Base-by-base conservation (phyloP, 1,140 invertebrate genomes). In the Tetramorium alpestre region DNA sequence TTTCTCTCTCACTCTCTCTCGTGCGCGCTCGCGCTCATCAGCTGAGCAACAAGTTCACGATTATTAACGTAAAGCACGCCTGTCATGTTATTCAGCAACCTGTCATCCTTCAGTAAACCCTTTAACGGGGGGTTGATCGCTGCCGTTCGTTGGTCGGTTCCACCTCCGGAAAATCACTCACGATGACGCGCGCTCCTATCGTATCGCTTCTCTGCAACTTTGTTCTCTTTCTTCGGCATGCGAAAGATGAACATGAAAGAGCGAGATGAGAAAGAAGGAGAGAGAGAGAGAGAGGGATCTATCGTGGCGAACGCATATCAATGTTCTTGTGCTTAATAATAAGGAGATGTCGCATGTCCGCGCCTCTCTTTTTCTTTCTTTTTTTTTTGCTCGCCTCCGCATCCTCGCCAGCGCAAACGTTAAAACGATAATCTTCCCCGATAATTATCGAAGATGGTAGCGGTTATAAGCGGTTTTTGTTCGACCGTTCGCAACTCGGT, bases 21-120 rank as follows among this genome's bases (percentile, higher is more conserved):
- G 11, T 67, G 38, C 60, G 8, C 56, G 75, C 25, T 64, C 25
- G 51, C 65, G 33, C 60, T 70, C 64, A 70, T 69, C 69, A 73
- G 54, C 62, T 81, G 58, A 33, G 47, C n/a, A 81, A 86, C 41
- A 86, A 81, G 76, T 33, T 81, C 16, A 65, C 51, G 51, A 81
- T 84, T 86, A 86, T 86, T 81, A 81, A 67, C 47, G 82, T 85
- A 85, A 85, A 85, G 70, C 82, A 76, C 82, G 73, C 82, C 47
- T 51, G 62, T 85, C 82, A 76, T 1, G 73, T 85, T 85, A 85
- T 85, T 76, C 72, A 85, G 72, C 73, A 75, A 84, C 80, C 49
- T 84, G 80, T 84, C 80, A 75, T 84, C 28, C 80, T 60, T 25
- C 41, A 56, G n/a, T 75, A 49, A 60, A 75, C 62, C 69, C 69